Evolutionary conservation across 1,140 invertebrate species (phyloP), one percentile per base, ranked within the genome.

Genomic region (Ceratina japonica): DNA sequence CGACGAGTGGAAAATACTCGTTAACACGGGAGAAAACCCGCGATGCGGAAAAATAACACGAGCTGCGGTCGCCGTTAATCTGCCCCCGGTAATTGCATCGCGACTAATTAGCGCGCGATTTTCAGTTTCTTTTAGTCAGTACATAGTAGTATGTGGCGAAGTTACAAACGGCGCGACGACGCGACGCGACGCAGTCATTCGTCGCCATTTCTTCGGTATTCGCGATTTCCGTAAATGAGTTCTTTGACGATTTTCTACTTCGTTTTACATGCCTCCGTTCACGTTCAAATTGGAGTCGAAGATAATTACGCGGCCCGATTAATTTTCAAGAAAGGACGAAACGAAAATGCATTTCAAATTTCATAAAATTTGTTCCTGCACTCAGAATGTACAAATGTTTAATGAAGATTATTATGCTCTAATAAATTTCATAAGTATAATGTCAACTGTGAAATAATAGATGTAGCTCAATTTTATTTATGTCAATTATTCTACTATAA

Each of bases 101-200:
- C 75, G 68, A 72, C 68, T 78, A 78, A 78, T 78, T 78, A 78
- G 68, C 68, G 62, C 51, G 51, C n/a, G 59, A 78, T 78, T 72
- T 72, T 56, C 59, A 54, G 8, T 72, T 37, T 18, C 69, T 64
- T 64, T 64, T 64, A 24, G 37, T 51, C 31, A 10, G 1, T 49
- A 20, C 24, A 49, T 16, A 54, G 13, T 20, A 13, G 16, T n/a
- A 15, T 44, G 37, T 44, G 37, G 10, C 37, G 18, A n/a, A n/a
- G 56, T 72, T 24, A 20, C 58, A 22, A 58, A 54, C 66, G 18
- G 31, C 66, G 56, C 56, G 37, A 10, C 37, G 18, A 54, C 66
- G 56, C 56, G 37, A 10, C 37, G 37, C 56, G 2, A 7, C 20
- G 27, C 27, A 31, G 4, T 31, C 65, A 27, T 5, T 13, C 0